Base-by-base conservation (phyloP, 1,140 invertebrate species). In the Nephotettix cincticeps region DNA sequence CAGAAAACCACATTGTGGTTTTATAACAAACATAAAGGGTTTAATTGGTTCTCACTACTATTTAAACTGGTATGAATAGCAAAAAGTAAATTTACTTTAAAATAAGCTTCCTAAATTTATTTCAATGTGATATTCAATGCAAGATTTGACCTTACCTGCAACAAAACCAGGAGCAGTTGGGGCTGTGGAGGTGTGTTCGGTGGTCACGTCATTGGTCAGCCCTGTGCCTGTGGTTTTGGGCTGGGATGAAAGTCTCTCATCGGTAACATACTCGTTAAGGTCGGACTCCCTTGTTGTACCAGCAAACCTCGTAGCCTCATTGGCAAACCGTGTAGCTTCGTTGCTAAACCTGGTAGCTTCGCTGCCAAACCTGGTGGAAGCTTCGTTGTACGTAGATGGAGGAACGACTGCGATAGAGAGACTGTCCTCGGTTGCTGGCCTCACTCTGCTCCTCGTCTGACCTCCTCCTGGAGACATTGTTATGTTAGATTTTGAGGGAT, bases 211-310 rank as follows among this genome's bases (percentile, higher is more conserved):
- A 69, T 27, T 1, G 65, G 68, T 4, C 36, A 63, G 19, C 32
- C n/a, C 29, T 14, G 28, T 2, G 36, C 1, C 25, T 32, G 69
- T 45, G 1, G 28, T 64, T 23, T 51, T 30, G 27, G 36, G 9
- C 43, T 29, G 14, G 0, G 30, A 43, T 19, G 4, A 63, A n/a
- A 11, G 40, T 21, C 25, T 9, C 40, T 30, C 47, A 14, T 68
- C 27, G 23, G 45, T 23, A 36, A 75, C 32, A 36, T 73, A 75
- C 67, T 75, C 74, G 14, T 72, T 69, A 1, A 72, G 36, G 47
- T 75, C 74, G 0, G 67, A 68, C 27, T 75, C 74, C 17, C 74
- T 47, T 1, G 74, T 75, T 40, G 56, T 63, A 19, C 32, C 58
- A 4, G 3, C 25, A 27, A 21, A 27, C 32, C 64, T 67, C 6